Conservation (phyloP, 2,888 invertebrate genomes). For the Iselma pallidipennis region DNA sequence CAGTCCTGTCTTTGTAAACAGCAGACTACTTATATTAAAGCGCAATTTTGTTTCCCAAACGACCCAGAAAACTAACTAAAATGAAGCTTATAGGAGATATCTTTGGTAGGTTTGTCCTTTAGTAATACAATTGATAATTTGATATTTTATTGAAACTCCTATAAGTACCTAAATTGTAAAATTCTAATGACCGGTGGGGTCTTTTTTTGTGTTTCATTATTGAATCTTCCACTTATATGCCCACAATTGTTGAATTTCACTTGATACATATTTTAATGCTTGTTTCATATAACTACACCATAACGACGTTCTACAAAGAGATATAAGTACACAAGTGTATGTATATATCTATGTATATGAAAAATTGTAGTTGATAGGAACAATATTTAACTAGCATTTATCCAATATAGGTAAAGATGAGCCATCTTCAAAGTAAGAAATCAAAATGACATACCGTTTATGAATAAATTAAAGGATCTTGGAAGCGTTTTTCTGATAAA, state of each 20-base stretch:
- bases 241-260: neutral
- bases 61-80: no score
- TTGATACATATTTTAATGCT: neutral
- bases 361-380: neutral
- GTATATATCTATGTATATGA: neutral
- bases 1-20: no score
- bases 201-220: neutral
- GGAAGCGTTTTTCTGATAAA: constrained; percentile 25
- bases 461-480: constrained; percentile 17
- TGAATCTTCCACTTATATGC: neutral
- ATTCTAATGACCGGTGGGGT: neutral
- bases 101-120: no score
- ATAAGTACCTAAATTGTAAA: neutral
- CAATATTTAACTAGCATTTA: neutral
- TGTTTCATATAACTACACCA: no score
- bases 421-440: constrained; percentile 23
- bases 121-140: neutral
- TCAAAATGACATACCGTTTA: constrained; percentile 16
- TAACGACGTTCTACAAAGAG: no score
- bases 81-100: no score
- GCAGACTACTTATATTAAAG: no score
- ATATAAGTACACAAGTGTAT: no score
- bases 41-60: no score
- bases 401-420: neutral
- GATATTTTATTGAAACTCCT: neutral